phyloP scores from a whole-genome alignment of 2,888 invertebrate species.

The Cantharis rustica region DNA sequence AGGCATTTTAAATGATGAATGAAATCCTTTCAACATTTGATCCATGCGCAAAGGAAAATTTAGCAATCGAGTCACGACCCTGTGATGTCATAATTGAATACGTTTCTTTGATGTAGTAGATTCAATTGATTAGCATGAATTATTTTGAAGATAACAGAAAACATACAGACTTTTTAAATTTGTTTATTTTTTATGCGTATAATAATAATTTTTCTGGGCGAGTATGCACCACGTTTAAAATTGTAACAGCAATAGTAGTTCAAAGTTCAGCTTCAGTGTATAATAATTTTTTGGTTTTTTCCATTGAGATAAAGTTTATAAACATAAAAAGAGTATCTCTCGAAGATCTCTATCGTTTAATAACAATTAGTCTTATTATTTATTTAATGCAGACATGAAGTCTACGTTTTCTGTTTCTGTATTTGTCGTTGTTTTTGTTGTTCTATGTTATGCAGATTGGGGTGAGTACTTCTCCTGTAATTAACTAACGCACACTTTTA shows the following conservation, averaged over 20 bases:
- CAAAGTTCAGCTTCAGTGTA: constrained; percentile 15
- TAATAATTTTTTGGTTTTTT: constrained; percentile 22
- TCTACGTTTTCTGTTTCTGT: constrained; percentile 5
- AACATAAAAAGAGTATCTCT: constrained; percentile 21
- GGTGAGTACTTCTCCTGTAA: constrained; percentile 9
- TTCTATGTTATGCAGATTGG: constrained; percentile 11
- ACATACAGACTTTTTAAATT: constrained; percentile 1
- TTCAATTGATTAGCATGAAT: constrained; percentile 21
- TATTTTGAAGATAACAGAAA: constrained; percentile 1
- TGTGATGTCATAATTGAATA: constrained; percentile 5
- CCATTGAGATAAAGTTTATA: constrained; percentile 22
- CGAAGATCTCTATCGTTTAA: constrained; percentile 17
- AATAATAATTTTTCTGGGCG: constrained; percentile 9
- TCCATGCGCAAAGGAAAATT: background rate
- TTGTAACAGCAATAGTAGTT: constrained; percentile 14
- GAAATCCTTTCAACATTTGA: background rate
- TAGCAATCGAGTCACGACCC: constrained; percentile 14
- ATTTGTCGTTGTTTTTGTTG: constrained; percentile 1
- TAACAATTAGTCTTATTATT: constrained; percentile 24
- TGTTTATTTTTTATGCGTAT: constrained; percentile 8
- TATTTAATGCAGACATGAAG: constrained; percentile 20
- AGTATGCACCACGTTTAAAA: constrained; percentile 10
- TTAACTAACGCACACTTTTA: background rate
- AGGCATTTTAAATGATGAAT: background rate
- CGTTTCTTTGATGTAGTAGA: constrained; percentile 6